These are phyloP conservation scores for Meloidogyne chitwoodi DNA, from an alignment of 1,140 invertebrate species.

Conservation along the genomic window DNA sequence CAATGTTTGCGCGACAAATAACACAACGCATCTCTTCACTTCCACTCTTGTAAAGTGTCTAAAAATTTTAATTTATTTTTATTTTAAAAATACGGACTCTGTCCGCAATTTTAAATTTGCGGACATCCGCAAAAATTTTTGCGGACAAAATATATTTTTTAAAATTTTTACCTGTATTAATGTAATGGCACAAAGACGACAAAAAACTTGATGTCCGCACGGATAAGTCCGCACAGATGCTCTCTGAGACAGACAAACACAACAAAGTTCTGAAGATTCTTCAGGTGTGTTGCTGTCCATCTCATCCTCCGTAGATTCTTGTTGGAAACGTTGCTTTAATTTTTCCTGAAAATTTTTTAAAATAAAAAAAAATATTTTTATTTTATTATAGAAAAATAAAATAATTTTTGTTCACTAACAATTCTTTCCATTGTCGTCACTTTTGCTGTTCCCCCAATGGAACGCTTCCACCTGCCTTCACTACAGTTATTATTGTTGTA, in stretches of 20 bases:
- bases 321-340: conserved; percentile 11
- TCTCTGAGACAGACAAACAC: conserved; percentile 2
- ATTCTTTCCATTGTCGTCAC: neutral
- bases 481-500: neutral
- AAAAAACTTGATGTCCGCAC: conserved; percentile 16
- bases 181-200: conserved; percentile 8
- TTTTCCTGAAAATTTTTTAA: conserved; percentile 20
- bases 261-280: conserved; percentile 13
- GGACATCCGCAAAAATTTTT: neutral
- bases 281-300: conserved; percentile 3
- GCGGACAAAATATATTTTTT: neutral
- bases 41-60: conserved; percentile 1
- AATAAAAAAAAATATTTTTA: neutral
- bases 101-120: neutral
- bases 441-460: neutral
- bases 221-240: conserved; percentile 23
- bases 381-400: too few relatives aligned
- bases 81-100: neutral
- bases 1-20: conserved; percentile 5
- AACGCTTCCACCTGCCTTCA: too few relatives aligned
- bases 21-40: conserved; percentile 15
- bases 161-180: neutral
- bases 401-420: neutral
- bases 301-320: neutral
- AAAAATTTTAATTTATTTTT: neutral